Conservation (phyloP, 2,797 vertebrate genomes). For the Gambusia yucatana region DNA sequence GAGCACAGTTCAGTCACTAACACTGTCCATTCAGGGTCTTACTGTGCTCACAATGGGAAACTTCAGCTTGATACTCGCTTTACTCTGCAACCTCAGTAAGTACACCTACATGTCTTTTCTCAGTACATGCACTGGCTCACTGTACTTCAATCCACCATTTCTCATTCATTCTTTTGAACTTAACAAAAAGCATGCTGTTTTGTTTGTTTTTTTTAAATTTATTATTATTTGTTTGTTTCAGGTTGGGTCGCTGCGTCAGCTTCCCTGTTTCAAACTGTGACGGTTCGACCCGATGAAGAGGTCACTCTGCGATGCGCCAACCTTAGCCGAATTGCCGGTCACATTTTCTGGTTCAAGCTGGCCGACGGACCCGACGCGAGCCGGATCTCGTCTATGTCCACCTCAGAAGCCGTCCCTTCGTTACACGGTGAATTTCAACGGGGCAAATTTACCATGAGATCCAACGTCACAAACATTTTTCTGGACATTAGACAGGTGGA, state of each 20-base stretch:
- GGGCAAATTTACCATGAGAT: background rate
- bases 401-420: accelerated
- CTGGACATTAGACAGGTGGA: constrained; percentile 14
- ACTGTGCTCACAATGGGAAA: background rate
- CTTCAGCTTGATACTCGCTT: background rate
- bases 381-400: constrained; percentile 15
- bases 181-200: background rate
- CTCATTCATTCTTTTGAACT: background rate
- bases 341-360: background rate
- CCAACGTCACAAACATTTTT: constrained; percentile 2
- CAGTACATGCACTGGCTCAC: accelerated
- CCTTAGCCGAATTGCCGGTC: background rate
- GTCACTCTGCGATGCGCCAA: background rate
- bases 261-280: background rate
- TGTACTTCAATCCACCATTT: background rate
- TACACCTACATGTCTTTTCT: background rate
- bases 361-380: background rate
- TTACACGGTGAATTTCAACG: accelerated
- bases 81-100: constrained; percentile 26
- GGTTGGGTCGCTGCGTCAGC: background rate
- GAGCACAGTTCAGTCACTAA: background rate
- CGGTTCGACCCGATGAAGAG: background rate
- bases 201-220: too few relatives aligned
- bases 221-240: background rate
- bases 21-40: background rate